Evolutionary conservation across 1,140 invertebrate species (phyloP).

Genomic region (Leguminivora glycinivorella): DNA sequence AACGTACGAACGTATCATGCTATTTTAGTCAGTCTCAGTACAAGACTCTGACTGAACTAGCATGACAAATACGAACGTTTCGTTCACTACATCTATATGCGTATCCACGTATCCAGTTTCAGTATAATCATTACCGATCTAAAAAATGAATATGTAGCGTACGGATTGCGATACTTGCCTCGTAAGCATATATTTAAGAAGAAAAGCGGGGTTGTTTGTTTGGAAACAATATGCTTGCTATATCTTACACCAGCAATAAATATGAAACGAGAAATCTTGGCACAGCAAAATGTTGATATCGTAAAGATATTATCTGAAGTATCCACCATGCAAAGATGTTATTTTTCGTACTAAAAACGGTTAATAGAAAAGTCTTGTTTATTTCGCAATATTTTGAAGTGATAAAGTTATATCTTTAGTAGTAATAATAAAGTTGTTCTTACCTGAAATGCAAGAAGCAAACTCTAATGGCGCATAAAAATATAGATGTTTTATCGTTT

Average conservation of each 20-base stretch:
- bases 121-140: background rate
- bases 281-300: constrained; percentile 8
- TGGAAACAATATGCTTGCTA: constrained; percentile 17
- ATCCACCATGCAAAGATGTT: constrained; percentile 4
- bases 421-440: constrained; percentile 51
- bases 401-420: constrained; percentile 43
- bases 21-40: too few species aligned
- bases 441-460: constrained; percentile 46
- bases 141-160: background rate
- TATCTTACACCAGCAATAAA: constrained; percentile 6
- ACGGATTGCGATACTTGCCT: too few species aligned
- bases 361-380: background rate
- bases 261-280: constrained; percentile 2
- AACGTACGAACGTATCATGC: too few species aligned
- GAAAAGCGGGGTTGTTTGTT: background rate
- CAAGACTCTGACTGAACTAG: too few species aligned
- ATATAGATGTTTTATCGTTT: constrained; percentile 53
- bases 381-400: constrained; percentile 28
- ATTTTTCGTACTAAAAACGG: constrained; percentile 4
- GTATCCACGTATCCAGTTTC: too few species aligned
- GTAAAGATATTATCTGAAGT: constrained; percentile 23
- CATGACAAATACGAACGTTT: too few species aligned
- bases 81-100: too few species aligned
- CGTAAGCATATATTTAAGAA: background rate
- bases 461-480: constrained; percentile 59